These are phyloP conservation scores for Pangasius krempfi DNA, from an alignment of 2,797 vertebrate genomes.

Conservation along the genomic window DNA sequence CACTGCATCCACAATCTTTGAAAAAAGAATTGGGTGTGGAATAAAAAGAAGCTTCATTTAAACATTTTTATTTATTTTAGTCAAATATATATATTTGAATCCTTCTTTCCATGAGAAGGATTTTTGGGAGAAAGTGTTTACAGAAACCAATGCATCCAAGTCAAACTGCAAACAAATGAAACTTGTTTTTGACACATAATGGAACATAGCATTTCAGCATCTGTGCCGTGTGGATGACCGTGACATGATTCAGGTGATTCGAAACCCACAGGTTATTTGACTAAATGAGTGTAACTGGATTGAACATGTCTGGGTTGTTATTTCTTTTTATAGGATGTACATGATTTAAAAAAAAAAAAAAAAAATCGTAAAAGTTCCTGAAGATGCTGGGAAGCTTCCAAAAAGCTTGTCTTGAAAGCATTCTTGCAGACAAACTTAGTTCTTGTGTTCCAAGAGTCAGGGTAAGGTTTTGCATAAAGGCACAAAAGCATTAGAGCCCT, in stretches of 20 bases:
- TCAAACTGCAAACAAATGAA: slow-evolving; percentile 72
- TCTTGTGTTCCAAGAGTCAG: slow-evolving; percentile 67
- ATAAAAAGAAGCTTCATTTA: slow-evolving; percentile 63
- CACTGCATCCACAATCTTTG: neutral
- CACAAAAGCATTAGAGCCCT: slow-evolving; percentile 79
- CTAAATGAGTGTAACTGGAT: slow-evolving; percentile 63
- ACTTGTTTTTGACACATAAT: slow-evolving; percentile 65
- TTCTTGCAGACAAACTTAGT: slow-evolving; percentile 65
- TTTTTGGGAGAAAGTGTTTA: slow-evolving; percentile 78
- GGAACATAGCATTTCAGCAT: slow-evolving; percentile 65
- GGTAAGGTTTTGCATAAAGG: slow-evolving; percentile 79
- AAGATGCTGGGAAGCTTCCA: slow-evolving; percentile 59
- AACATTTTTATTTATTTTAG: slow-evolving; percentile 80
- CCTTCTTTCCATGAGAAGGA: slow-evolving; percentile 75
- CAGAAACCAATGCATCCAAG: slow-evolving; percentile 77
- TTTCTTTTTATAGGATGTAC: slow-evolving; percentile 54
- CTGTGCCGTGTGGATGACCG: slow-evolving; percentile 69
- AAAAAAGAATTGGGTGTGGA: neutral
- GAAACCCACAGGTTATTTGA: slow-evolving; percentile 45
- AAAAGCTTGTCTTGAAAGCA: slow-evolving; percentile 70
- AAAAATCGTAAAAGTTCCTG: slow-evolving; percentile 58
- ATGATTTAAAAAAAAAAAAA: slow-evolving; percentile 58
- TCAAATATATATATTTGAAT: slow-evolving; percentile 82
- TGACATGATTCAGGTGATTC: slow-evolving; percentile 50
- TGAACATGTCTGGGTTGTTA: slow-evolving; percentile 59